A percentile compares a stretch with the other conserved stretches of the same genome.
Conservation (phyloP, 2,797 vertebrate genomes). For the Eremophila alpestris region DNA sequence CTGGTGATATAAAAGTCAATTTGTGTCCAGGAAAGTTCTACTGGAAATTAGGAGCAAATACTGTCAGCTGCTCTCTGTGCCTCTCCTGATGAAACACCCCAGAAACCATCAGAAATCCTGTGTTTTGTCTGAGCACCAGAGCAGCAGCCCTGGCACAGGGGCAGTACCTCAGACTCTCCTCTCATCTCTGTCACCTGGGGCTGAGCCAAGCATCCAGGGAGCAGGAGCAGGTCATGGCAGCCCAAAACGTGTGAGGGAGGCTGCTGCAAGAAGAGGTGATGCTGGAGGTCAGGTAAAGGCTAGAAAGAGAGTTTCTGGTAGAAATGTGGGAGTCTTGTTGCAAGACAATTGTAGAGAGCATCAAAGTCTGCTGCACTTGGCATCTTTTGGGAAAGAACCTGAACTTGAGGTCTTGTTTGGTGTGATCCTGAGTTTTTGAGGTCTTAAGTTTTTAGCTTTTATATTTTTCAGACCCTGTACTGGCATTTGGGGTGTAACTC, state of each 20-base stretch:
- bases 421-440: neutral
- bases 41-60: neutral
- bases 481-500: no score
- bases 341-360: rapidly evolving
- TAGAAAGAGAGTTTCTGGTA: neutral
- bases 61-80: neutral
- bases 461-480: neutral
- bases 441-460: neutral
- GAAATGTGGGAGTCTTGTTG: neutral
- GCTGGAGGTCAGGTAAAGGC: neutral
- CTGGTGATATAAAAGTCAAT: neutral
- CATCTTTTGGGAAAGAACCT: neutral
- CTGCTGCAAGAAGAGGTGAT: neutral
- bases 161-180: neutral
- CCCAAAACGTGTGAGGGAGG: neutral
- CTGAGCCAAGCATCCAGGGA: neutral
- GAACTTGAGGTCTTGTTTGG: neutral
- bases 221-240: neutral
- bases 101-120: neutral
- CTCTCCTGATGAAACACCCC: neutral
- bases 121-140: neutral
- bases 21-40: neutral
- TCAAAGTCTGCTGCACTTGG: neutral
- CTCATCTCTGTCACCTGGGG: rapidly evolving
- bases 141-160: neutral